Conservation (phyloP, 2,888 invertebrate genomes). For the Ischnura elegans region DNA sequence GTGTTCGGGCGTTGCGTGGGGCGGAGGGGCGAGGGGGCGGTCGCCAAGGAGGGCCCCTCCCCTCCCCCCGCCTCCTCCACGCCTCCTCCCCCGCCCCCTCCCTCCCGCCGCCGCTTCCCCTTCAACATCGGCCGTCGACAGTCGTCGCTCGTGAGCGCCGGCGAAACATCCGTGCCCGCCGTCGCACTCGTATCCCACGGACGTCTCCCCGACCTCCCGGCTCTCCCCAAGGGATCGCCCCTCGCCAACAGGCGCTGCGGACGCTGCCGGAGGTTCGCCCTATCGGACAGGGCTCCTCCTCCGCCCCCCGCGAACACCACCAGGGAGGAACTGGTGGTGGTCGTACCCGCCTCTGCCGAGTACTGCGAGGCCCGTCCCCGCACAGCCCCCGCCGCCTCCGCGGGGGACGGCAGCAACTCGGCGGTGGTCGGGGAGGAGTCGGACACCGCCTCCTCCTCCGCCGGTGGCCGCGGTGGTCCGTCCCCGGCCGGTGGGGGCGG, state of each 20-base stretch:
- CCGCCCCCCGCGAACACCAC: not conserved
- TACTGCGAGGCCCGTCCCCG: not conserved
- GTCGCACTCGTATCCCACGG: slow-evolving; percentile 16
- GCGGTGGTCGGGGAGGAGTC: no score
- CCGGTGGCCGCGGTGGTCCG: not conserved
- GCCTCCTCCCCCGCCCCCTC: not conserved
- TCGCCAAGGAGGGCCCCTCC: not conserved
- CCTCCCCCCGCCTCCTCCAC: not conserved
- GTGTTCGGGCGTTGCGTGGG: slow-evolving; percentile 43
- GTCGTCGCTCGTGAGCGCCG: slow-evolving; percentile 57
- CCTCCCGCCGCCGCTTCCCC: slow-evolving; percentile 41
- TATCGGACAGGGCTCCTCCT: not conserved
- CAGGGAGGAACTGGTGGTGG: not conserved
- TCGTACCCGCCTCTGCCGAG: not conserved
- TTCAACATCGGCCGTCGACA: slow-evolving; percentile 34
- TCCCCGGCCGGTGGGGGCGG: not conserved
- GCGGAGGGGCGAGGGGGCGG: not conserved
- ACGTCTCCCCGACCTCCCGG: not conserved
- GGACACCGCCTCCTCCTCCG: not conserved
- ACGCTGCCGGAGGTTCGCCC: slow-evolving; percentile 33
- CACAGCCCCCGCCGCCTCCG: no score
- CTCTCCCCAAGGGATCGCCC: not conserved
- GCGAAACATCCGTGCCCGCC: slow-evolving; percentile 23
- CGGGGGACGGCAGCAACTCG: not conserved
- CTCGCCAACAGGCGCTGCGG: not conserved